Evolutionary conservation across 1,140 invertebrate species (phyloP), one percentile per base, ranked within the genome.

Genomic region (Drosophila lacteicornis): DNA sequence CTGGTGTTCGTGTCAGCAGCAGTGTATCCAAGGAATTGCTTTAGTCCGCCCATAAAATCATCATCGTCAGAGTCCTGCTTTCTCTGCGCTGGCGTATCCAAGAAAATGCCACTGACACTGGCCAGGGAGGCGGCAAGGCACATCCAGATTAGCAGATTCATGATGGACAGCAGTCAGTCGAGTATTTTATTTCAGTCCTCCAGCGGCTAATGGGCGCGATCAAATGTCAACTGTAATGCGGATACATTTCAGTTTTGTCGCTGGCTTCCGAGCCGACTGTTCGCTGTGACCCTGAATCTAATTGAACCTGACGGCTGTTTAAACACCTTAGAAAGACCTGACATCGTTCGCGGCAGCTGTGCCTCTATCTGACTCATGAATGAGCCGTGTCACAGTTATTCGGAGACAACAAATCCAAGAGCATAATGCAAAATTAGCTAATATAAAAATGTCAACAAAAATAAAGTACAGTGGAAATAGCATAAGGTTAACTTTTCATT

Each of bases 301-400:
- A 86, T 63, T 74, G 38, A 38, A 55, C 50, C 30, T 45, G 68
- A 60, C 80, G 69, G 73, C 80, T 87, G 84, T 78, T 56, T 51
- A 88, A 80, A 71, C 65, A 59, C 13, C 43, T 19, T 25, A 13
- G 17, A 36, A 49, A 58, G 6, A 67, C 6, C 38, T 71, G 51
- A 43, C 51, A 70, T 50, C 38, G 33, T 59, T 71, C 36, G n/a
- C 12, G 33, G 30, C 63, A 47, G 33, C 42, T 67, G 43, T 38
- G n/a, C 9, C 1, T 17, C 27, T 38, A 17, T 19, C 8, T 55
- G n/a, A 68, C 11, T 46, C 12, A 27, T 55, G 38, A 67, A 47
- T 47, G 58, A 33, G 59, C 17, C 40, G 38, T 65, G 38, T 17
- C 17, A 43, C 57, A 59, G 59, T 25, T 42, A 2, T 13, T 12